These are phyloP conservation scores for Antechinus stuartii DNA, from an alignment of 2,113 vertebrate genomes.

Conservation along the genomic window DNA sequence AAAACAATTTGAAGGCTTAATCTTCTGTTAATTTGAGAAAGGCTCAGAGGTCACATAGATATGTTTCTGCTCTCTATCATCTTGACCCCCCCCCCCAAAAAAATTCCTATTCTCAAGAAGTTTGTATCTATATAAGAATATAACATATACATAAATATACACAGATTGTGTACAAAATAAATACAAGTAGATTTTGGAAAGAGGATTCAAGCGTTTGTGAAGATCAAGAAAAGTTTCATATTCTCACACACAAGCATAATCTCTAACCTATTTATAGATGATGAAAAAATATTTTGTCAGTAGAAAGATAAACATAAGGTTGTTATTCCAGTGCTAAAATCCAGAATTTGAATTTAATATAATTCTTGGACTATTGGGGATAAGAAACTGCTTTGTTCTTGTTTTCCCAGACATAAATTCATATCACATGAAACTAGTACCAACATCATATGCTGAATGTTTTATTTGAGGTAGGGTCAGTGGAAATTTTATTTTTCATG, in stretches of 20 bases:
- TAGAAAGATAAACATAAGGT: not conserved
- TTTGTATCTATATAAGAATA: not conserved
- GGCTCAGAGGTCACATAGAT: too few relatives aligned
- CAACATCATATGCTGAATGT: not conserved
- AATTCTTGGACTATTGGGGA: not conserved
- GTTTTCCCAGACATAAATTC: not conserved
- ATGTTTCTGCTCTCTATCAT: too few relatives aligned
- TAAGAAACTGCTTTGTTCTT: not conserved
- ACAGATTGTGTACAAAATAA: not conserved
- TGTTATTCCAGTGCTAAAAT: not conserved
- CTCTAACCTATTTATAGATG: not conserved
- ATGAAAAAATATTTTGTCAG: not conserved
- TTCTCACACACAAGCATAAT: not conserved
- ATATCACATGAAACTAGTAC: slow-evolving; percentile 62
- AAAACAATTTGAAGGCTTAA: too few relatives aligned
- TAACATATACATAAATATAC: not conserved
- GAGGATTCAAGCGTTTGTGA: not conserved
- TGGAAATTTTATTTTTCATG: slow-evolving; percentile 56
- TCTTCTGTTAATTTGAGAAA: too few relatives aligned
- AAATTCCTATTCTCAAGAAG: not conserved
- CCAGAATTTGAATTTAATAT: not conserved
- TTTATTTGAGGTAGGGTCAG: slow-evolving; percentile 73
- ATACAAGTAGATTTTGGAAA: not conserved
- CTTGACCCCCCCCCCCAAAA: too few relatives aligned
- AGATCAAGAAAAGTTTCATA: not conserved